Base-by-base conservation (phyloP, 2,113 vertebrate species). In the Clupea harengus region DNA sequence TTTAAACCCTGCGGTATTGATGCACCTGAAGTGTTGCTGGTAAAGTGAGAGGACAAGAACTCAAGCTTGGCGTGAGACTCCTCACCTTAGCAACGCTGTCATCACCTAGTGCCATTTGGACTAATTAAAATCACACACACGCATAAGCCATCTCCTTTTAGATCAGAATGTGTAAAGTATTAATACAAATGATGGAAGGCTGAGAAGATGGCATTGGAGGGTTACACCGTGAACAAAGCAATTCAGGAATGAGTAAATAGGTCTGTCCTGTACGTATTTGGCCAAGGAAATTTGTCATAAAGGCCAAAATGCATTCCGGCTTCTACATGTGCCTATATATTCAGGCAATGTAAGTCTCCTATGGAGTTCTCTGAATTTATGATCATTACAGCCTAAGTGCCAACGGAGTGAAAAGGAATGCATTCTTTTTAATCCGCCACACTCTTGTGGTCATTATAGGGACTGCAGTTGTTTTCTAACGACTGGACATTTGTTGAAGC, bases 111-210 rank as follows among this genome's bases (percentile, higher is more conserved):
- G 72, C 72, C 72, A 78, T 78, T 78, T 78, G 72, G 72, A 78
- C 72, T 78, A 78, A 78, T 78, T 78, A 78, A 78, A 78, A 78
- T 78, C 72, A 78, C 72, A 78, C 64, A 67, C 28, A 78, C 20
- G 25, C 72, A 78, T 15, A 78, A 39, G 72, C 72, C 32, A 18
- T 39, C 72, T 78, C 72, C 72, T 78, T 78, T 78, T 78, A 78
- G 32, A 78, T 78, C 72, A 78, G 9, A 44, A 78, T 78, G 72
- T 78, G 72, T 39, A 78, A 78, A 39, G 13, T 39, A 78, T 39
- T 11, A 5, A 18, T 39, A 78, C 39, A 78, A 78, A 78, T 0
- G 0, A 9, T 5, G 4, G 11, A 39, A 17, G 4, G 32, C 17
- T 39, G 15, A 78, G 4, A 78, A 6, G 2, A 39, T 39, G 72